These are phyloP conservation scores for Lampris incognitus DNA, from an alignment of 2,113 vertebrate genomes.

Conservation along the genomic window DNA sequence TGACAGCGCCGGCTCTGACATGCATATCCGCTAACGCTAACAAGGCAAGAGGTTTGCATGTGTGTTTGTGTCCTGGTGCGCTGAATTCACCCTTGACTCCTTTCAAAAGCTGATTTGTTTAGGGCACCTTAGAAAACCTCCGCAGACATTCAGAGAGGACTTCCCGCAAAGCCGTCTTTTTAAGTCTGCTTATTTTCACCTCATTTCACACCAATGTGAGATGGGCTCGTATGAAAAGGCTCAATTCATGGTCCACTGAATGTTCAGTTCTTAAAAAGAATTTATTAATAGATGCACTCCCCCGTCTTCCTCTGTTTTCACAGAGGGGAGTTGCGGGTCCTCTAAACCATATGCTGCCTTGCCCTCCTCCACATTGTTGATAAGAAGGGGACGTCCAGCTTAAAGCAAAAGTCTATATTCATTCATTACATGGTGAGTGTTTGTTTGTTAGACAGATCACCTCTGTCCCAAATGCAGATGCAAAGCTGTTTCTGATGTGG, in stretches of 20 bases:
- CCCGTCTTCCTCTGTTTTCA: conserved; percentile 59
- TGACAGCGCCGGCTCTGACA: conserved; percentile 59
- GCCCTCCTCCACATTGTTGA: conserved; percentile 41
- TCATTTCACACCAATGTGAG: conserved; percentile 81
- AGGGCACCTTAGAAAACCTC: conserved; percentile 77
- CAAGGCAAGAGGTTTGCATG: conserved; percentile 40
- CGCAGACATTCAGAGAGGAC: conserved; percentile 57
- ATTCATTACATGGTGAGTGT: conserved; percentile 64
- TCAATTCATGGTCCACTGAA: conserved; percentile 72
- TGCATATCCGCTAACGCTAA: conserved; percentile 61
- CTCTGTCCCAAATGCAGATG: conserved; percentile 64
- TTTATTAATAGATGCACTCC: conserved; percentile 73
- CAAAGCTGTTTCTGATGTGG: conserved; percentile 53
- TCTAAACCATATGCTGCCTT: conserved; percentile 45
- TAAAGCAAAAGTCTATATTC: conserved; percentile 64
- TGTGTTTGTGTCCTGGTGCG: conserved; percentile 64
- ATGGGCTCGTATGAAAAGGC: conserved; percentile 72
- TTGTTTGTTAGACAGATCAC: conserved; percentile 63
- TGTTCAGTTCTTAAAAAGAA: conserved; percentile 73
- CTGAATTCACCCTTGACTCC: conserved; percentile 74
- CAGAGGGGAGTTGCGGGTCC: conserved; percentile 39
- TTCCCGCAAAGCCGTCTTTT: conserved; percentile 73
- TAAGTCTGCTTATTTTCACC: conserved; percentile 75
- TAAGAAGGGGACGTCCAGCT: conserved; percentile 42
- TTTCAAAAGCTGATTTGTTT: conserved; percentile 80